Evolutionary conservation across 2,888 invertebrate genomes (phyloP), one percentile per base, ranked within the genome.

Genomic region (Chymomyza caudatula): DNA sequence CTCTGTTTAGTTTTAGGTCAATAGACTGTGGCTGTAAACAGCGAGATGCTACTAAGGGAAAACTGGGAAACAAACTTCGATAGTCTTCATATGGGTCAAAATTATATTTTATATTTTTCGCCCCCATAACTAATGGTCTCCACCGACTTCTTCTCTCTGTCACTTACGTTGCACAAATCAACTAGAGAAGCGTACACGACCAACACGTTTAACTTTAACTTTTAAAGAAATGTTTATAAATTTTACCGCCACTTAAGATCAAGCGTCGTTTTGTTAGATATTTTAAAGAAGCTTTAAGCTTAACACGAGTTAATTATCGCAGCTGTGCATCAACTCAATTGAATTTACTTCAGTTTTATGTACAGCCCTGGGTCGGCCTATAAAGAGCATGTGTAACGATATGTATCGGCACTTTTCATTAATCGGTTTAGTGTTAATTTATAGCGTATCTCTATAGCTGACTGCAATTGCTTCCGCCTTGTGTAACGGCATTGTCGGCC

Each of bases 361-460:
- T 37, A 37, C 29, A 37, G 29, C 29, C 29, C 11, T 37, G 29
- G 29, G 11, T 11, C 11, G 11, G 29, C 0, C 29, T 11, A 37
- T 37, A 37, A 37, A 37, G 29, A 37, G 29, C 86, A 86, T 86
- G 68, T 85, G 85, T 75, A 49, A 19, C 68, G 80, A 85, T 85
- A 76, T 62, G 67, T 77, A 80, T 80, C 80, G 86, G 63, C 71
- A 85, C 85, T 80, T 80, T 80, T 80, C 80, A 80, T 85, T 82
- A 86, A 82, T 85, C 85, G 85, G 77, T 86, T 80, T 85, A 86
- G 87, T 80, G 80, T 80, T 80, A 80, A 86, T 80, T 80, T 80
- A 80, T 80, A 54, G 87, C 66, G 61, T 76, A 85, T 82, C 85
- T 80, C 69, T 84, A 75, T 84, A 67, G 62, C 71, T 37, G 63